phyloP scores from a whole-genome alignment of 2,113 vertebrate species.

The Phyllostomus discolor region DNA sequence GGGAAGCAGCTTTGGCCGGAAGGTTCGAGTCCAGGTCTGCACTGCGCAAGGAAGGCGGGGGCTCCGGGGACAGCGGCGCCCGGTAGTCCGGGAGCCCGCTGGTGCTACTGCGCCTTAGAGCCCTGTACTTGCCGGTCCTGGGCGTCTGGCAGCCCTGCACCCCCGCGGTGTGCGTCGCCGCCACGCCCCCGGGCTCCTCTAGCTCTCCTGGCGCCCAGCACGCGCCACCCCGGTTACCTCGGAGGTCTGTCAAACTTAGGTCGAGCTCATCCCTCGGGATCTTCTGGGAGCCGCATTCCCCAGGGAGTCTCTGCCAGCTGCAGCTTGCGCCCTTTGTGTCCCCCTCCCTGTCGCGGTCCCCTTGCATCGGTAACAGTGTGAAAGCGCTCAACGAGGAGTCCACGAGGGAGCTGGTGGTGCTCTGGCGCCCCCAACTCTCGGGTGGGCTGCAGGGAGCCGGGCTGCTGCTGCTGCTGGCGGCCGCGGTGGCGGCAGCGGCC shows the following conservation, averaged over 20 bases:
- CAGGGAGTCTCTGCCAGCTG: slow-evolving; percentile 65
- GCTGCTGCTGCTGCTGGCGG: slow-evolving; percentile 40
- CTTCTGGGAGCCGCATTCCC: slow-evolving; percentile 72
- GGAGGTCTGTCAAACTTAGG: slow-evolving; percentile 77
- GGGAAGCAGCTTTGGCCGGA: slow-evolving; percentile 79
- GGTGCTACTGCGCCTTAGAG: slow-evolving; percentile 77
- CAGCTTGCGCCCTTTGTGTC: slow-evolving; percentile 28
- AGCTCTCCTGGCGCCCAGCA: slow-evolving; percentile 13
- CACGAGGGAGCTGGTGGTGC: slow-evolving; percentile 87
- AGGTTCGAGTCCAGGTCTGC: slow-evolving; percentile 77
- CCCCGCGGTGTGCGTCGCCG: not conserved
- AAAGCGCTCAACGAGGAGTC: slow-evolving; percentile 91
- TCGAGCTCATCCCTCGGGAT: slow-evolving; percentile 76
- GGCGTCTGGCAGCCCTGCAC: slow-evolving; percentile 59
- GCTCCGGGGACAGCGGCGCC: slow-evolving; percentile 44
- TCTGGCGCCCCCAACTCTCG: slow-evolving; percentile 71
- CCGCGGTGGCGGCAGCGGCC: not conserved
- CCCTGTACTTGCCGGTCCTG: slow-evolving; percentile 58
- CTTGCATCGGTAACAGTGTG: slow-evolving; percentile 87
- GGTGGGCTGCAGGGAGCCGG: slow-evolving; percentile 74
- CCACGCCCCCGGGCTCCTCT: not conserved
- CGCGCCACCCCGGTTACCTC: slow-evolving; percentile 55
- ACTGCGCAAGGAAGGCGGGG: slow-evolving; percentile 73
- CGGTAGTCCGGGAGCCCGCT: slow-evolving; percentile 79
- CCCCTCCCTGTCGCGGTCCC: slow-evolving; percentile 75